phyloP scores from a whole-genome alignment of 2,888 invertebrate species.

The Enoplolaimus lenunculus region DNA sequence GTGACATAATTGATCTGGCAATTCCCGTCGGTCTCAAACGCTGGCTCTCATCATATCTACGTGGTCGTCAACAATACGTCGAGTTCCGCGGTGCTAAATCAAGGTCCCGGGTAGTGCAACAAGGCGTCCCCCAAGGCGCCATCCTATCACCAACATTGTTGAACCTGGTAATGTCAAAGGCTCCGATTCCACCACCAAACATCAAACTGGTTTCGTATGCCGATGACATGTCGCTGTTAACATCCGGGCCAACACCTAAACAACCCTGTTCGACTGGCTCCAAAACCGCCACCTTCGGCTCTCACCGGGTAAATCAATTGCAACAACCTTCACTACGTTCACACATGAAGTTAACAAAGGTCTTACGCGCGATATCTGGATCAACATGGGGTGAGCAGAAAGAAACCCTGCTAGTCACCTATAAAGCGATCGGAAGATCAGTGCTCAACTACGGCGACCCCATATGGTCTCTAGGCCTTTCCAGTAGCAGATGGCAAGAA shows the following conservation, averaged over 20 bases:
- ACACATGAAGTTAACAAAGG: conserved; percentile 3
- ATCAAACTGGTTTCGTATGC: conserved; percentile 13
- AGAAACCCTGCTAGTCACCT: too few relatives aligned
- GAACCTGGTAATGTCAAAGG: neutral
- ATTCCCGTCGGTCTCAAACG: neutral
- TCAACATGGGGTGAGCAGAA: too few relatives aligned
- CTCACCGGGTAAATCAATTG: neutral
- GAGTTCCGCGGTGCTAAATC: conserved; percentile 3
- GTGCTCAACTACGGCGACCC: too few relatives aligned
- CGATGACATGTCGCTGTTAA: neutral
- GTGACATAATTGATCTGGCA: neutral
- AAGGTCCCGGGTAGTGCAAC: neutral
- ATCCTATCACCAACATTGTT: neutral
- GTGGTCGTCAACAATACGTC: conserved; percentile 6
- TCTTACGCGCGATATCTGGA: too few relatives aligned
- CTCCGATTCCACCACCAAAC: neutral
- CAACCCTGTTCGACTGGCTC: neutral
- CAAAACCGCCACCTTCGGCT: neutral
- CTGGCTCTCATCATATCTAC: neutral
- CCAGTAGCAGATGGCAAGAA: too few relatives aligned
- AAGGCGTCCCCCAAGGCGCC: conserved; percentile 8
- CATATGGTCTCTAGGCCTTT: too few relatives aligned
- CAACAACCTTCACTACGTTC: conserved; percentile 2
- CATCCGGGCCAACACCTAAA: neutral
- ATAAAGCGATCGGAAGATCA: too few relatives aligned